Percentiles rank a stretch among this genome's conserved stretches.
Conservation (phyloP, 23 tunicate genomes). For the Styela clava region DNA sequence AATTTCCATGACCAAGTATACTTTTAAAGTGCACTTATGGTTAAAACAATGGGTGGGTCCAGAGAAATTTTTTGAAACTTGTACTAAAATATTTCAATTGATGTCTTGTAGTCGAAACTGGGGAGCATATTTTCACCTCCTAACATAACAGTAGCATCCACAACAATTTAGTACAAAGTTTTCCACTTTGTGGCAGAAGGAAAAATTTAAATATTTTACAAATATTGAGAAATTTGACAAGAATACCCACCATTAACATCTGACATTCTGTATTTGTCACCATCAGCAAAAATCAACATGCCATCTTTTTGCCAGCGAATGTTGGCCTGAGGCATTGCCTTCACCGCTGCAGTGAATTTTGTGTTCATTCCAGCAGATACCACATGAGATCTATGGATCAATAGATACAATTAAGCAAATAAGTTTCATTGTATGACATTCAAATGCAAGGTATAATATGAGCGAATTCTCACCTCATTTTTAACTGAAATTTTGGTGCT, state of each 20-base stretch:
- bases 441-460: no score
- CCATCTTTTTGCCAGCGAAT: constrained; percentile 94
- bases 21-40: no score
- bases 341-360: constrained; percentile 85
- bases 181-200: not conserved
- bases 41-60: no score
- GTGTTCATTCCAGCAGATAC: constrained; percentile 90
- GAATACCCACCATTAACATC: constrained; percentile 67
- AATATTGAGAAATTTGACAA: no score
- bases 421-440: not conserved
- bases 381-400: constrained; percentile 53
- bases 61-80: no score
- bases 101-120: no score
- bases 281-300: constrained; percentile 58
- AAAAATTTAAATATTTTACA: no score
- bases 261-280: constrained; percentile 70
- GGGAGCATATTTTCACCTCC: not conserved
- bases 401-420: not conserved
- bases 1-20: no score
- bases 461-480: constrained; percentile 56
- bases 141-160: not conserved
- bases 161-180: not conserved
- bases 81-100: no score
- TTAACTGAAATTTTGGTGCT: constrained; percentile 88
- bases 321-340: constrained; percentile 80